phyloP scores from a whole-genome alignment of 64 coral and sea anemone species.

The Stichodactyla helianthus region DNA sequence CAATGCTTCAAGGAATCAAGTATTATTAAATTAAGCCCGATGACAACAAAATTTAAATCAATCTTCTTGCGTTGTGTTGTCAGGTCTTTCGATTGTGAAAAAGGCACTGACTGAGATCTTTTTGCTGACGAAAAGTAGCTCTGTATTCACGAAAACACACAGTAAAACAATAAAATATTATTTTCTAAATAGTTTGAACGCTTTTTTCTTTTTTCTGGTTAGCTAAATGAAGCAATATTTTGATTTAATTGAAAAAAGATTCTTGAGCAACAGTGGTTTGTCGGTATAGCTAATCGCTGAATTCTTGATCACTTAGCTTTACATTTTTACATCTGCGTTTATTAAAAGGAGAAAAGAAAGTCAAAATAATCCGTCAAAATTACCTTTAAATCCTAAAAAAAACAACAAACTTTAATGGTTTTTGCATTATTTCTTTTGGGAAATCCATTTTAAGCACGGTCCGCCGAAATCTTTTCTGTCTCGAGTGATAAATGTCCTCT shows the following conservation, averaged over 20 bases:
- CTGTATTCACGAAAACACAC: background rate
- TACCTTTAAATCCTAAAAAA: background rate
- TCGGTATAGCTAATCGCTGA: background rate
- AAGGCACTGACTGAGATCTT: background rate
- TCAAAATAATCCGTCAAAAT: background rate
- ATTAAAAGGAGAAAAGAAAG: background rate
- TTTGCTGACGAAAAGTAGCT: too few species aligned
- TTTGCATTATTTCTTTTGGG: background rate
- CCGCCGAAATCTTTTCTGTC: background rate
- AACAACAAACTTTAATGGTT: background rate
- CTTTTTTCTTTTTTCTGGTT: background rate
- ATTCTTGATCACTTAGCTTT: background rate
- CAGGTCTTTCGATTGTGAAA: background rate
- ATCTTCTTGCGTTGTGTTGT: background rate
- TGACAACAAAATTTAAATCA: constrained; percentile 7
- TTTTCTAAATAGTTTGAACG: background rate
- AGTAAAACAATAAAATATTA: background rate
- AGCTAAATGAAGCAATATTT: background rate
- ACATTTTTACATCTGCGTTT: background rate
- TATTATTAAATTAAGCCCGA: background rate
- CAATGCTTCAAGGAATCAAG: constrained; percentile 1
- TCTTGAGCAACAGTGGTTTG: background rate
- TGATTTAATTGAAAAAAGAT: constrained; percentile 1
- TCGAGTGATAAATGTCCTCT: background rate
- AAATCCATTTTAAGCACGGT: background rate